phyloP scores from a whole-genome alignment of 2,797 vertebrate genomes.

The Bradypodion pumilum region DNA sequence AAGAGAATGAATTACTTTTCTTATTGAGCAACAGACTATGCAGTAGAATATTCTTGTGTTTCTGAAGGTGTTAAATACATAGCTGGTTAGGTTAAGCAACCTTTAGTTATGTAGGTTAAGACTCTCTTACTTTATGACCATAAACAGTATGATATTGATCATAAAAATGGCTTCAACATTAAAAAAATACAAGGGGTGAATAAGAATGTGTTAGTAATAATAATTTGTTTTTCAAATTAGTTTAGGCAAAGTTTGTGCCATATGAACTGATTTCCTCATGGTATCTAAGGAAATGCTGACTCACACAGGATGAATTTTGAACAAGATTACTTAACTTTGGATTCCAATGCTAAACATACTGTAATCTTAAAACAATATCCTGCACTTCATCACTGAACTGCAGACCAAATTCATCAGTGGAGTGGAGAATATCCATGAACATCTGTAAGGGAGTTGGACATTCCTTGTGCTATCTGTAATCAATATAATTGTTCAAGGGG shows the following conservation, averaged over 20 bases:
- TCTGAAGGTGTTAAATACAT: neutral
- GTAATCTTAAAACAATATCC: neutral
- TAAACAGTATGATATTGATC: neutral
- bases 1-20: neutral
- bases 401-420: neutral
- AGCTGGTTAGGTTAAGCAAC: neutral
- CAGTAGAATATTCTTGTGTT: neutral
- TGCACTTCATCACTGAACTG: slow-evolving; percentile 24
- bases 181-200: no score
- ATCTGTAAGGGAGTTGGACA: neutral
- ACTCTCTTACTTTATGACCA: neutral
- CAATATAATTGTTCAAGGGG: slow-evolving; percentile 15
- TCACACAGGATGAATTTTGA: neutral
- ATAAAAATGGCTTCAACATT: neutral
- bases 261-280: slow-evolving; percentile 14
- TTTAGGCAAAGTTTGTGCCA: slow-evolving; percentile 18
- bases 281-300: slow-evolving; percentile 16
- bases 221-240: slow-evolving; percentile 1
- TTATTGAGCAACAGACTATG: neutral
- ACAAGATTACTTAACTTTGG: slow-evolving; percentile 11
- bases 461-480: slow-evolving; percentile 29
- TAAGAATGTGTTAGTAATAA: no score
- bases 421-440: neutral
- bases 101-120: neutral
- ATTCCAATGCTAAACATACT: slow-evolving; percentile 1